These are phyloP conservation scores for Cirrhinus mrigala DNA, from an alignment of 2,797 vertebrate genomes.

Conservation along the genomic window DNA sequence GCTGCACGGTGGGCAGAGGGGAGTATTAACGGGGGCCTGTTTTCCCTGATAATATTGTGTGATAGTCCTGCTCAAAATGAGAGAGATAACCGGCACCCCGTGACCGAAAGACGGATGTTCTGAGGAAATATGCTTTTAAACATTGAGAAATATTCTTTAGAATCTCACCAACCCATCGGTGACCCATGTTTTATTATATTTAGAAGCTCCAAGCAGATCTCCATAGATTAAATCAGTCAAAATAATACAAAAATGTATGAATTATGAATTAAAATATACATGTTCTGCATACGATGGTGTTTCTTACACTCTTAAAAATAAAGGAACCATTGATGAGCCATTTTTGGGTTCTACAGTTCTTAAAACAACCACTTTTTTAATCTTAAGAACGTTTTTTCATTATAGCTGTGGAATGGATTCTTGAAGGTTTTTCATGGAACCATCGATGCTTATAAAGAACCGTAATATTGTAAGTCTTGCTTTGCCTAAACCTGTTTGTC, in stretches of 20 bases:
- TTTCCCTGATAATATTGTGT: conserved; percentile 66
- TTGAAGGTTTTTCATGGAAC: not conserved
- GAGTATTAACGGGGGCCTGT: conserved; percentile 30
- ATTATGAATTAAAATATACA: too few species aligned
- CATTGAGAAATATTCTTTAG: conserved; percentile 8
- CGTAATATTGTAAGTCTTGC: not conserved
- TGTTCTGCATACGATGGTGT: not conserved
- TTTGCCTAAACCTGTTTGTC: conserved; percentile 5
- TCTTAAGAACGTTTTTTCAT: not conserved
- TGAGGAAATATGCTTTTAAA: not conserved
- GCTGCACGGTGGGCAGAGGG: not conserved
- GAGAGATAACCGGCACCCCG: conserved; percentile 22
- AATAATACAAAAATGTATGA: not conserved
- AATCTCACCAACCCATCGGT: not conserved
- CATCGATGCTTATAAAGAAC: not conserved
- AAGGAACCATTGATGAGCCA: not conserved
- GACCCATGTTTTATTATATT: not conserved
- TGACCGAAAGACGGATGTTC: conserved; percentile 18
- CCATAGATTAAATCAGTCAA: not conserved
- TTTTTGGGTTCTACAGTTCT: not conserved
- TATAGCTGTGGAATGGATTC: not conserved
- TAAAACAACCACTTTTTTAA: not conserved
- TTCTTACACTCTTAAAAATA: not conserved
- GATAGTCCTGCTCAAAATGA: conserved; percentile 33
- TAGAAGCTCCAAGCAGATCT: not conserved